These are phyloP conservation scores for Callinectes sapidus DNA, from an alignment of 2,888 invertebrate genomes.

Conservation along the genomic window DNA sequence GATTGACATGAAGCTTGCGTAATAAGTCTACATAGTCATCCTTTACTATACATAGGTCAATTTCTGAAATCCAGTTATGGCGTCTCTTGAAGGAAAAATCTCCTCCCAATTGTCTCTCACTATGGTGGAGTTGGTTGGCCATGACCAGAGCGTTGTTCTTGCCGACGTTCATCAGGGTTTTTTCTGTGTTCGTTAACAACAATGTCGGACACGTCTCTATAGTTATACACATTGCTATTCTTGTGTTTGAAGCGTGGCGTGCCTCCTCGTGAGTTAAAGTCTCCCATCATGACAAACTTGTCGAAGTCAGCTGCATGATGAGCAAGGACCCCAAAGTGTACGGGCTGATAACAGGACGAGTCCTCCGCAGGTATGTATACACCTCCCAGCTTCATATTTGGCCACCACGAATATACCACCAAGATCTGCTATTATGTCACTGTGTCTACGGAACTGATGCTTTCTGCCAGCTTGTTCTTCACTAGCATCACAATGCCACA, in stretches of 20 bases:
- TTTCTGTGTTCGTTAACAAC: neutral
- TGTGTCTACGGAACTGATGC: neutral
- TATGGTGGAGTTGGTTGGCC: neutral
- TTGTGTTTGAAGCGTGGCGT: neutral
- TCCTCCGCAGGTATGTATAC: constrained; percentile 10
- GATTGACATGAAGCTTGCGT: too few species aligned
- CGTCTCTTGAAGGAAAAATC: constrained; percentile 22
- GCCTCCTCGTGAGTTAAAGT: neutral
- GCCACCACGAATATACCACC: neutral
- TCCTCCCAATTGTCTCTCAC: neutral
- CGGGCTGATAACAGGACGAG: neutral
- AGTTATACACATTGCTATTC: neutral
- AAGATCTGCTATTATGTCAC: neutral
- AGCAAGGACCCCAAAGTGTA: neutral
- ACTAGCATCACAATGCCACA: too few species aligned
- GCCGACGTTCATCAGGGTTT: constrained; percentile 5
- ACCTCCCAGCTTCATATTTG: too few species aligned
- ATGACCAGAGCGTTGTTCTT: too few species aligned
- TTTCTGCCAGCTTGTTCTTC: too few species aligned
- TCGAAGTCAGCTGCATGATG: neutral
- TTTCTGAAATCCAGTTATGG: constrained; percentile 6
- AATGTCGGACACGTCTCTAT: neutral
- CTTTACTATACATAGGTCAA: constrained; percentile 34
- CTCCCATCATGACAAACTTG: neutral
- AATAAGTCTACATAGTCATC: neutral